Conservation (phyloP, 2,888 invertebrate genomes). For the Stenurella melanura region DNA sequence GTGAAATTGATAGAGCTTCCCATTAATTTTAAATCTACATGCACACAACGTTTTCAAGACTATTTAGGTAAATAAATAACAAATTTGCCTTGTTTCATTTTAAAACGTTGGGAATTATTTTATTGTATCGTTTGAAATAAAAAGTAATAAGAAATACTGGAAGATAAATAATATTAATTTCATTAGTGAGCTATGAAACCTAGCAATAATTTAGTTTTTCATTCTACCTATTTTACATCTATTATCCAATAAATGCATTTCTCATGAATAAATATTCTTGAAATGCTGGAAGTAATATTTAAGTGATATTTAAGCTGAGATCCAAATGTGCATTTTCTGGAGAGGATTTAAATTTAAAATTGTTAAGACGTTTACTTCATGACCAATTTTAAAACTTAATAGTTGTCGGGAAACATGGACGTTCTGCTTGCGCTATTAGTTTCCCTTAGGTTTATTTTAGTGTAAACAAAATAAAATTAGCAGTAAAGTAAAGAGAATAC, state of each 20-base stretch:
- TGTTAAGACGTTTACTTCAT: neutral
- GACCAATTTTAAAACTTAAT: neutral
- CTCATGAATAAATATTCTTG: neutral
- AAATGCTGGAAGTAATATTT: neutral
- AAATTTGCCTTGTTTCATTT: neutral
- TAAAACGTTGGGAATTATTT: neutral
- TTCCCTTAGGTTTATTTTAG: neutral
- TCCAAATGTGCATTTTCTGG: neutral
- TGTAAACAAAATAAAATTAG: neutral
- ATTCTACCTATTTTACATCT: conserved; percentile 4
- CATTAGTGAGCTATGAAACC: neutral
- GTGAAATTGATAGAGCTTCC: too few species aligned
- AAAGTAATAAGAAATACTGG: neutral
- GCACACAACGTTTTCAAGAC: too few species aligned
- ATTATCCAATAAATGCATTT: neutral
- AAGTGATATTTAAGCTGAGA: neutral
- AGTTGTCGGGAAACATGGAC: neutral
- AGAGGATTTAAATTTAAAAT: conserved; percentile 1
- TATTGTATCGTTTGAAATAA: neutral
- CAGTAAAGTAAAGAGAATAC: neutral
- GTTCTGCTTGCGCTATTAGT: neutral
- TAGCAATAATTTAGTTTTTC: conserved; percentile 11
- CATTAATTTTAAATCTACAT: too few species aligned
- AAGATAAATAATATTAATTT: neutral
- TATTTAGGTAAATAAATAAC: neutral